Evolutionary conservation across 2,888 invertebrate genomes (phyloP).

Genomic region (Oeneis ivallda): DNA sequence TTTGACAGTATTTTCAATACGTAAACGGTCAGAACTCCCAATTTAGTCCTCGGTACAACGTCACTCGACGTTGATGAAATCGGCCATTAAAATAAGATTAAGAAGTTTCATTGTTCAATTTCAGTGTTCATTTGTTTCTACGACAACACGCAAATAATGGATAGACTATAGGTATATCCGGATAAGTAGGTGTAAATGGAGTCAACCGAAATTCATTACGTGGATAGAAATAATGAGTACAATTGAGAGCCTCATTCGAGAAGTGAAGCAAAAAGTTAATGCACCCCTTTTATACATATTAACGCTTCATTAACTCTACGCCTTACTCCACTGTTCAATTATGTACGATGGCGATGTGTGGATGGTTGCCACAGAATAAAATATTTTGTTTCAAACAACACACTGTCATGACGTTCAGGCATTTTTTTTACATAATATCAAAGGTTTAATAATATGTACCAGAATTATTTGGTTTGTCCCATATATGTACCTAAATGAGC

Average conservation of each 20-base stretch:
- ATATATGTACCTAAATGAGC: too few species aligned
- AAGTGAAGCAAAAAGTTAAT: constrained; percentile 15
- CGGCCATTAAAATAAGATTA: background rate
- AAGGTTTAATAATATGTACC: too few species aligned
- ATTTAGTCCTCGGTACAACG: too few species aligned
- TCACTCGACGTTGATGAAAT: too few species aligned
- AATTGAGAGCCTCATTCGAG: constrained; percentile 8
- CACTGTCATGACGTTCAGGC: background rate
- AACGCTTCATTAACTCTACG: constrained; percentile 35
- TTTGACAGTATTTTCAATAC: too few species aligned
- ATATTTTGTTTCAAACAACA: background rate
- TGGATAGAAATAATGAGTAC: constrained; percentile 16
- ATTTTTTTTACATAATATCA: background rate
- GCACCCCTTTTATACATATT: constrained; percentile 29
- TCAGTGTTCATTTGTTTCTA: too few species aligned
- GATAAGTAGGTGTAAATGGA: constrained; percentile 9
- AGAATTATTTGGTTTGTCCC: too few species aligned
- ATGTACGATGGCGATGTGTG: constrained; percentile 30
- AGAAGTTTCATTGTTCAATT: too few species aligned
- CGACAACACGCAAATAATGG: background rate
- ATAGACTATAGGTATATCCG: too few species aligned
- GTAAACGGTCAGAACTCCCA: too few species aligned
- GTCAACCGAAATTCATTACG: constrained; percentile 13
- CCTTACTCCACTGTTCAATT: constrained; percentile 30
- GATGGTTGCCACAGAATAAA: constrained; percentile 9